Conservation (phyloP, 2,888 invertebrate genomes). For the Plagodis pulveraria region DNA sequence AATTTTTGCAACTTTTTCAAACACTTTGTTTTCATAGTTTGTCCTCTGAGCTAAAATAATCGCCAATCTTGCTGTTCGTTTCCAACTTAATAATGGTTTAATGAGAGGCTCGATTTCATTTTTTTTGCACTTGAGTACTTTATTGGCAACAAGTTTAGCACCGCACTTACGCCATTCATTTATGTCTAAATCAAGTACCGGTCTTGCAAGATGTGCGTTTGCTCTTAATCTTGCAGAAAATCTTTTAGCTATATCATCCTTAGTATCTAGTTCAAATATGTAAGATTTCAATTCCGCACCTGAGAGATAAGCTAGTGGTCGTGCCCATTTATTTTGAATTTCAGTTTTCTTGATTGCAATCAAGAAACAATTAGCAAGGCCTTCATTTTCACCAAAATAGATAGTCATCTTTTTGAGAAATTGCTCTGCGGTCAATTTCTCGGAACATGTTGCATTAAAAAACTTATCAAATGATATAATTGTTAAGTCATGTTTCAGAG, state of each 20-base stretch:
- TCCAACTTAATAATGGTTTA: slow-evolving; percentile 45
- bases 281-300: slow-evolving; percentile 28
- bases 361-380: slow-evolving; percentile 46
- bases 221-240: slow-evolving; percentile 50
- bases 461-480: slow-evolving; percentile 43
- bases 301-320: slow-evolving; percentile 33
- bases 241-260: slow-evolving; percentile 24
- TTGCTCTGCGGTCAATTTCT: slow-evolving; percentile 13
- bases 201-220: slow-evolving; percentile 53
- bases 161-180: slow-evolving; percentile 54
- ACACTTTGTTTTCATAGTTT: slow-evolving; percentile 38
- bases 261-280: slow-evolving; percentile 34
- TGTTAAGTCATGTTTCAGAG: slow-evolving; percentile 54
- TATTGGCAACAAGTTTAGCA: slow-evolving; percentile 57
- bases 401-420: slow-evolving; percentile 54
- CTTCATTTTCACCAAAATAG: slow-evolving; percentile 59
- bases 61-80: slow-evolving; percentile 50
- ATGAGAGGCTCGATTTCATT: slow-evolving; percentile 41
- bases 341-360: slow-evolving; percentile 16
- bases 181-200: slow-evolving; percentile 45
- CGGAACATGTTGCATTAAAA: slow-evolving; percentile 36
- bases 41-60: slow-evolving; percentile 48
- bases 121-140: slow-evolving; percentile 44
- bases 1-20: slow-evolving; percentile 39
- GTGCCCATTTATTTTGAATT: slow-evolving; percentile 25